Evolutionary conservation across 2,888 invertebrate species (phyloP).

Genomic region (Drosophila antonietae): DNA sequence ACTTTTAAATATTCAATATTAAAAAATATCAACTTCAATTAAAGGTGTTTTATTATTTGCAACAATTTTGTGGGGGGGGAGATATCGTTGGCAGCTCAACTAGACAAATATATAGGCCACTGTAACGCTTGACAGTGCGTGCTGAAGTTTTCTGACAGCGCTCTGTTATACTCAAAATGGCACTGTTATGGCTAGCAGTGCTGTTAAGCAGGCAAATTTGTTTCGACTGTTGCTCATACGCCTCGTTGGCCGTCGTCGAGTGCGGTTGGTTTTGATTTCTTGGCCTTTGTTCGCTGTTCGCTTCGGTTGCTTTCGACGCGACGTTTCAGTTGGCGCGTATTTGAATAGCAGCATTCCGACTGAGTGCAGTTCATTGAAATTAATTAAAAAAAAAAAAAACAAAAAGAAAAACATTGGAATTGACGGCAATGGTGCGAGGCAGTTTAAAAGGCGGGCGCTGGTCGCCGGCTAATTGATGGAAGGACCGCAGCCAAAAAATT

Average conservation of each 20-base stretch:
- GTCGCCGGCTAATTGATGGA: conserved; percentile 42
- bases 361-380: conserved; percentile 13
- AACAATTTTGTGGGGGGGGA: not conserved
- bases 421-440: conserved; percentile 25
- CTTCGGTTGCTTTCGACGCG: conserved; percentile 11
- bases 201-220: conserved; percentile 22
- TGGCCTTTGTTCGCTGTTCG: conserved; percentile 11
- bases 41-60: not conserved
- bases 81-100: not conserved
- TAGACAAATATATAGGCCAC: not conserved
- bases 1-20: not conserved
- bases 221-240: conserved; percentile 68
- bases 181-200: conserved; percentile 22
- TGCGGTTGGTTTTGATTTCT: conserved; percentile 57
- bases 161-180: not conserved
- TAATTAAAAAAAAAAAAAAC: not conserved
- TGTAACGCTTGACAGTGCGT: conserved; percentile 10
- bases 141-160: not conserved
- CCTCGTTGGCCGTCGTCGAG: conserved; percentile 76
- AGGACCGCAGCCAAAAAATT: not conserved
- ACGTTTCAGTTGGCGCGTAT: conserved; percentile 50
- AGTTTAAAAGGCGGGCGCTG: conserved; percentile 34
- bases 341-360: conserved; percentile 23
- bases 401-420: not conserved
- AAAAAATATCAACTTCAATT: not conserved